Percentiles rank a stretch among this genome's conserved stretches.
phyloP scores from a whole-genome alignment of 2,113 vertebrate genomes.

The Oncorhynchus tshawytscha region DNA sequence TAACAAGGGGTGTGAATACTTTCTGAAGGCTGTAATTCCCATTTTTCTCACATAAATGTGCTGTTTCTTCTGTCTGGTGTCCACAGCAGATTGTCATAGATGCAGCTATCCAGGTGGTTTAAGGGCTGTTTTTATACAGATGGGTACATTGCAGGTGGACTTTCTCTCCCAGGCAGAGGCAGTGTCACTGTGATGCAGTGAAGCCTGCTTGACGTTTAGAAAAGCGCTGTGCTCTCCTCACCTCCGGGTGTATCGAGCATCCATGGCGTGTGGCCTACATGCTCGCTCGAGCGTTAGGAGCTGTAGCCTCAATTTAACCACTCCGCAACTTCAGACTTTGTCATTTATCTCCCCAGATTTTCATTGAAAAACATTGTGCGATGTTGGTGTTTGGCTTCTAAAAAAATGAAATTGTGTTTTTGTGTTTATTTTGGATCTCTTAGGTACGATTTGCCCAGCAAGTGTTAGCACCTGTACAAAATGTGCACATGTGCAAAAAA shows the following conservation, averaged over 20 bases:
- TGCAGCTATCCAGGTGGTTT: background rate
- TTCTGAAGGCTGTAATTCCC: too few relatives aligned
- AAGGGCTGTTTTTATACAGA: constrained; percentile 37
- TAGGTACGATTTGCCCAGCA: too few relatives aligned
- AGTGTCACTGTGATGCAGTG: constrained; percentile 60
- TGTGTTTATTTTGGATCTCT: too few relatives aligned
- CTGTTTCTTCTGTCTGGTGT: background rate
- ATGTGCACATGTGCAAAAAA: too few relatives aligned
- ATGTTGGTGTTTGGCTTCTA: background rate
- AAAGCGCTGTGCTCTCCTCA: constrained; percentile 51
- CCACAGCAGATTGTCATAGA: background rate
- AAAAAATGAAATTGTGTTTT: too few relatives aligned
- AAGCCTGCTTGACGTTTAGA: constrained; percentile 61
- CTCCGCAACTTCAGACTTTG: constrained; percentile 49
- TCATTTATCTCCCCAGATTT: constrained; percentile 55
- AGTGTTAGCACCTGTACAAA: too few relatives aligned
- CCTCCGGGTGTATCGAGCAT: constrained; percentile 68
- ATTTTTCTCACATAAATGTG: background rate
- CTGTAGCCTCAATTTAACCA: constrained; percentile 56
- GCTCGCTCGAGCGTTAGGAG: constrained; percentile 69
- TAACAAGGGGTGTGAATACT: too few relatives aligned
- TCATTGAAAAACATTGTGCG: background rate
- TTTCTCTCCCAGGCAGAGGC: constrained; percentile 45
- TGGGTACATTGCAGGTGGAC: constrained; percentile 7
- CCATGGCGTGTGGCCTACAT: constrained; percentile 74